phyloP scores from a whole-genome alignment of 1,140 invertebrate species.

The Formica selysi region DNA sequence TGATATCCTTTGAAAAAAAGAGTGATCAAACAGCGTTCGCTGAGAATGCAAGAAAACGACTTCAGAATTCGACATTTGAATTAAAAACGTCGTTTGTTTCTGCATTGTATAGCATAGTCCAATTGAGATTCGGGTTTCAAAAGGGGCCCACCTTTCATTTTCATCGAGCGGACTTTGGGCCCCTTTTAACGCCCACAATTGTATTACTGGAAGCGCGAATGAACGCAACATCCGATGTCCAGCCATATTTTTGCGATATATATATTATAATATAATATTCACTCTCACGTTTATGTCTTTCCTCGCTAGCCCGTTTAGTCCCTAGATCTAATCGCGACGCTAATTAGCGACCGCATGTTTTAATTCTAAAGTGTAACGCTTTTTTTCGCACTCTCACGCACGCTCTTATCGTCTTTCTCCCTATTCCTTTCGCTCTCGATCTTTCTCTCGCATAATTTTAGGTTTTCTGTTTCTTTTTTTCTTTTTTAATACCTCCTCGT shows the following conservation, averaged over 20 bases:
- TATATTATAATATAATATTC: slow-evolving; percentile 66
- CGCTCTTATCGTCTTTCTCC: slow-evolving; percentile 43
- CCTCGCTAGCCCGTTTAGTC: slow-evolving; percentile 56
- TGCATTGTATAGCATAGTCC: slow-evolving; percentile 26
- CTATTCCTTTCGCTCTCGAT: slow-evolving; percentile 30
- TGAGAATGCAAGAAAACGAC: neutral
- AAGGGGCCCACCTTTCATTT: slow-evolving; percentile 19
- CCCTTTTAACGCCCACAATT: slow-evolving; percentile 33
- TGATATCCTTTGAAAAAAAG: neutral
- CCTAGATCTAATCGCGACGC: slow-evolving; percentile 59
- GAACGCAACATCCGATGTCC: slow-evolving; percentile 63
- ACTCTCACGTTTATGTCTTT: slow-evolving; percentile 70
- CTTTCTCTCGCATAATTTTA: slow-evolving; percentile 44
- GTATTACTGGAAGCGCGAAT: slow-evolving; percentile 65
- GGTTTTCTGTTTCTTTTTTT: slow-evolving; percentile 14
- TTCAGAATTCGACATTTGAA: neutral
- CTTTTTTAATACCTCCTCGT: neutral
- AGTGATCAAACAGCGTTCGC: neutral
- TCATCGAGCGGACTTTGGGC: neutral
- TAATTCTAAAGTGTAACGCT: slow-evolving; percentile 62
- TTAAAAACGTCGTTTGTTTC: neutral
- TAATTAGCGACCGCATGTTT: slow-evolving; percentile 40
- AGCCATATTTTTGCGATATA: slow-evolving; percentile 62
- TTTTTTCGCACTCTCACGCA: slow-evolving; percentile 31
- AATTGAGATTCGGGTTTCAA: slow-evolving; percentile 41